These are phyloP conservation scores for Ceyx erithaca DNA, from an alignment of 2,797 vertebrate genomes.

Conservation along the genomic window DNA sequence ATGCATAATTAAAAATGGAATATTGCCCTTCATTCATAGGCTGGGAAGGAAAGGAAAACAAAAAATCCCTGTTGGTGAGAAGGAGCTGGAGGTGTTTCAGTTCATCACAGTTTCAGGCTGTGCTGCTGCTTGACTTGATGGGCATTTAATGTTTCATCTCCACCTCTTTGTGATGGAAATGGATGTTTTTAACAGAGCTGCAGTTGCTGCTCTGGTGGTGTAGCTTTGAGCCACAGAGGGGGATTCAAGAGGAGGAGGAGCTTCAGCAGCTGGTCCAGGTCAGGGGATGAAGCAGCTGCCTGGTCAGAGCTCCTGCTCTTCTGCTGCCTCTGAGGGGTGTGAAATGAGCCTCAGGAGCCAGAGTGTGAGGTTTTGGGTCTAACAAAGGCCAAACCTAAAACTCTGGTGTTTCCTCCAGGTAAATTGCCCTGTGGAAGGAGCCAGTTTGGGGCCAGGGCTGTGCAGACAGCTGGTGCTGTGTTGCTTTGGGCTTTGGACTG, in stretches of 20 bases:
- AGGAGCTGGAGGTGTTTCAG: background rate
- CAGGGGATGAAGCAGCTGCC: accelerated
- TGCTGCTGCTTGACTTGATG: background rate
- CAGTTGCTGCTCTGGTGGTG: background rate
- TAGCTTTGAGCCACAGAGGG: accelerated
- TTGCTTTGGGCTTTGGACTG: background rate
- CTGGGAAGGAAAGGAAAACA: too few species aligned
- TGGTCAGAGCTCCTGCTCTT: background rate
- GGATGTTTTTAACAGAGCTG: background rate
- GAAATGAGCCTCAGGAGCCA: background rate
- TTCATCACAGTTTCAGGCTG: background rate
- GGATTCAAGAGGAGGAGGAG: background rate
- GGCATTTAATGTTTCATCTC: background rate
- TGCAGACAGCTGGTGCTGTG: accelerated
- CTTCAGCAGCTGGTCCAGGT: background rate
- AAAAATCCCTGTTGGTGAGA: too few species aligned
- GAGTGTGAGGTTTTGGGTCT: too few species aligned
- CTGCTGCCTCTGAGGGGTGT: accelerated
- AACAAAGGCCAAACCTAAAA: too few species aligned
- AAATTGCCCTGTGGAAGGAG: background rate
- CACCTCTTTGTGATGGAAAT: background rate
- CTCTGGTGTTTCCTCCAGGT: too few species aligned
- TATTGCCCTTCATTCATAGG: accelerated
- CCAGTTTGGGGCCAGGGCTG: background rate
- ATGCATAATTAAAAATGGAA: background rate